Evolutionary conservation across 2,113 vertebrate species (phyloP), one percentile per base, ranked within the genome.

Genomic region (Pseudolaguvia tuberculata): DNA sequence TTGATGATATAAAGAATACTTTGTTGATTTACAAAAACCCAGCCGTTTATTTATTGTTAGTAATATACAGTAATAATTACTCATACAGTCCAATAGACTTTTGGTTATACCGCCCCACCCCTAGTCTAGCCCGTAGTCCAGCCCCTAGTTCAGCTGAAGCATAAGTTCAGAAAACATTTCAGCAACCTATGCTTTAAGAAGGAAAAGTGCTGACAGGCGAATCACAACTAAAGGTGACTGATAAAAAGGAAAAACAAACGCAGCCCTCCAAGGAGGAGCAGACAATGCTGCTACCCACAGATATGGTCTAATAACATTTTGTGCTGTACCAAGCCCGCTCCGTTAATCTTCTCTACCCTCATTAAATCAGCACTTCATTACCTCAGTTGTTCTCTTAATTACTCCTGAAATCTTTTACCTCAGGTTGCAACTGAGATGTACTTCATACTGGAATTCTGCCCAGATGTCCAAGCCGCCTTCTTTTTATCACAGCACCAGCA

Each of bases 371-470:
- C 78, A 68, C 78, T 81, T 66, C 59, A 75, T 84, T 82, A 84
- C 86, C 85, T 85, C 84, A 82, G 86, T 81, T 86, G 75, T 58
- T 75, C 65, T 80, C 82, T 87, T 88, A 88, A 88, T 88, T 89
- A 87, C 84, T 74, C 79, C 76, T 74, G 57, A 72, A 83, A 81
- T 78, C 75, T 84, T 75, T 75, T 76, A 76, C 50, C 83, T 70
- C 73, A 71, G 72, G 72, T 45, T 79, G 75, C 68, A 81, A 75
- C 78, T 20, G 69, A 78, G 74, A 83, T 72, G 35, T 25, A 59
- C 70, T 77, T 81, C 61, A 67, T 78, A 70, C 81, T 63, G 71
- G 82, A 84, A 85, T 83, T 82, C 76, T 58, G 35, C 69, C 29
- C 68, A 61, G 51, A 70, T 61, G 47, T 23, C 63, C 62, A 50